Evolutionary conservation across 2,797 vertebrate species (phyloP).

Genomic region (Sebastes steindachneri): DNA sequence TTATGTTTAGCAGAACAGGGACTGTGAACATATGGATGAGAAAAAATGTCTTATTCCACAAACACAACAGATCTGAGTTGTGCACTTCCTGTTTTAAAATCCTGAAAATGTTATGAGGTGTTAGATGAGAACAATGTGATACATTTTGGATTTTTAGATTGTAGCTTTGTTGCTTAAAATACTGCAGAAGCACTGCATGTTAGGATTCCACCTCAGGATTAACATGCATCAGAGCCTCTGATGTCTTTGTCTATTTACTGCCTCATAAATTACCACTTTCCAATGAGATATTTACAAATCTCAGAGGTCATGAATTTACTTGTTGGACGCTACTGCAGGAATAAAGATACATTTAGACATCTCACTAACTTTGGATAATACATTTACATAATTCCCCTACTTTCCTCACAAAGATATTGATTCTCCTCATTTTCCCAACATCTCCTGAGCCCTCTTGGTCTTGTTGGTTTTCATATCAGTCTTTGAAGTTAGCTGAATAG

Average conservation of each 20-base stretch:
- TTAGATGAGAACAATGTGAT: conserved; percentile 3
- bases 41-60: conserved; percentile 42
- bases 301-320: conserved; percentile 16
- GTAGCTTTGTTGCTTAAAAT: conserved; percentile 7
- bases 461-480: conserved; percentile 70
- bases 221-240: conserved; percentile 27
- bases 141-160: conserved; percentile 10
- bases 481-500: conserved; percentile 65
- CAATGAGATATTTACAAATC: conserved; percentile 31
- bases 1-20: conserved; percentile 55
- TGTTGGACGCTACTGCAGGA: conserved; percentile 1
- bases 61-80: conserved; percentile 17
- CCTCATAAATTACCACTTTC: conserved; percentile 43
- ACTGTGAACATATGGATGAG: conserved; percentile 60
- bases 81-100: conserved; percentile 19
- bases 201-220: conserved; percentile 17
- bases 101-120: conserved; percentile 20
- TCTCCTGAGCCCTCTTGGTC: conserved; percentile 57
- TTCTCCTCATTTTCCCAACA: conserved; percentile 88
- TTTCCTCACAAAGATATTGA: conserved; percentile 82
- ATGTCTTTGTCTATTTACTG: conserved; percentile 40
- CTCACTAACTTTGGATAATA: conserved; percentile 19
- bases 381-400: conserved; percentile 69
- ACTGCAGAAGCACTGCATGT: conserved; percentile 1
- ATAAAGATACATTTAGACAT: conserved; percentile 1